Percentiles rank a stretch among this genome's conserved stretches.
Conservation (phyloP, 2,888 invertebrate species). For the Eurois occulta region DNA sequence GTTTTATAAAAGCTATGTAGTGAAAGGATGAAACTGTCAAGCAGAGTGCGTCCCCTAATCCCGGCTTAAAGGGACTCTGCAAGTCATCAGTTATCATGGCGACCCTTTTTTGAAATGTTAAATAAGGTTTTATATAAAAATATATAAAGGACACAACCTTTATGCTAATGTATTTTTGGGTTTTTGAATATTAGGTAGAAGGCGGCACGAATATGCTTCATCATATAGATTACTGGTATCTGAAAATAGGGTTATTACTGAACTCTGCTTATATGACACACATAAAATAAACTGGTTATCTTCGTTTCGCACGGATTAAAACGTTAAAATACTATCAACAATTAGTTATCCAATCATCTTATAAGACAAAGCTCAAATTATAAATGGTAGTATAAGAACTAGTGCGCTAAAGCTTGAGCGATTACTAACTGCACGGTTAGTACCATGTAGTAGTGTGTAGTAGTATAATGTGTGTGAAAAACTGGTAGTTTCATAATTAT, state of each 20-base stretch:
- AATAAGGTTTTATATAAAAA: slow-evolving; percentile 57
- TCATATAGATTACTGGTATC: slow-evolving; percentile 35
- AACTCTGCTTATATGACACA: neutral
- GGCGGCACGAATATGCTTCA: slow-evolving; percentile 37
- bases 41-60: slow-evolving; percentile 66
- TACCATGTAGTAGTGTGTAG: too few species aligned
- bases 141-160: slow-evolving; percentile 56
- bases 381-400: neutral
- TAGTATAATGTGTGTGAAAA: too few species aligned
- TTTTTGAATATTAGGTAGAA: slow-evolving; percentile 40
- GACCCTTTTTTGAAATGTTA: slow-evolving; percentile 59
- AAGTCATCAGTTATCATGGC: slow-evolving; percentile 64
- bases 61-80: slow-evolving; percentile 63
- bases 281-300: neutral
- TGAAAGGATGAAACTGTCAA: slow-evolving; percentile 69
- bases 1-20: slow-evolving; percentile 66
- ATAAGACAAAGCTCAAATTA: neutral
- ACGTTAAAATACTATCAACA: neutral
- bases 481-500: too few species aligned
- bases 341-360: neutral
- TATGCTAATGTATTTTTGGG: slow-evolving; percentile 59
- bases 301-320: neutral
- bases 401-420: too few species aligned
- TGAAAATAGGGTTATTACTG: slow-evolving; percentile 23
- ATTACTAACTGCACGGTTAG: too few species aligned